Evolutionary conservation across 2,888 invertebrate genomes (phyloP), one percentile per base, ranked within the genome.

Genomic region (Clostera curtula): DNA sequence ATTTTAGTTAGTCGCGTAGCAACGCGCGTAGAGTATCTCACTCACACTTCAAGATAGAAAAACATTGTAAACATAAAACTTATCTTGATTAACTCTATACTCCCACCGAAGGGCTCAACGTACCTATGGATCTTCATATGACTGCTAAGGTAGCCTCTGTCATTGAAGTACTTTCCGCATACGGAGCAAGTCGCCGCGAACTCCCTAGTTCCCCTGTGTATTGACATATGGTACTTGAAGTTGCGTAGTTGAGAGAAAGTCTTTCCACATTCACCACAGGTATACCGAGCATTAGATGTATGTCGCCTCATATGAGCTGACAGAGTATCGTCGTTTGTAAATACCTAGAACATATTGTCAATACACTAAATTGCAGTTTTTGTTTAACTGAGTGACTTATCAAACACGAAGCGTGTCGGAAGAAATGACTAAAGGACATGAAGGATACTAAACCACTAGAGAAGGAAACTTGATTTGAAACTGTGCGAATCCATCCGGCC

Each of bases 121-220:
- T 6, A 87, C 80, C 88, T 87, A 69, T 93, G 93, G 44, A 93
- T 93, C 74, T 93, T 93, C 90, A 93, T 89, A 62, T 93, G 93
- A 42, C 92, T 93, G 70, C 93, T 93, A 5, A 93, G 84, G 61
- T 93, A 93, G 16, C 93, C 93, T 45, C 90, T 87, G 55, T 93
- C 93, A 63, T 93, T 93, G 70, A 93, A 93, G 45, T 89, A 88
- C 71, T 93, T 93, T 12, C 93, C 93, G 58, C 93, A 93, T 1
- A 82, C 74, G 1, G 73, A 56, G 44, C 83, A 83, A 4, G 87
- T 88, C 8, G 90, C 89, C 0, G 93, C 91, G 49, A 93, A 94
- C 72, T 93, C 93, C 45, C 90, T 88, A 12, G 93, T 93, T 1
- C 93, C 93, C 25, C 92, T 89, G 63, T 94, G 93, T 11, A 93